Base-by-base conservation (phyloP, 2,113 vertebrate species). In the Equus quagga region DNA sequence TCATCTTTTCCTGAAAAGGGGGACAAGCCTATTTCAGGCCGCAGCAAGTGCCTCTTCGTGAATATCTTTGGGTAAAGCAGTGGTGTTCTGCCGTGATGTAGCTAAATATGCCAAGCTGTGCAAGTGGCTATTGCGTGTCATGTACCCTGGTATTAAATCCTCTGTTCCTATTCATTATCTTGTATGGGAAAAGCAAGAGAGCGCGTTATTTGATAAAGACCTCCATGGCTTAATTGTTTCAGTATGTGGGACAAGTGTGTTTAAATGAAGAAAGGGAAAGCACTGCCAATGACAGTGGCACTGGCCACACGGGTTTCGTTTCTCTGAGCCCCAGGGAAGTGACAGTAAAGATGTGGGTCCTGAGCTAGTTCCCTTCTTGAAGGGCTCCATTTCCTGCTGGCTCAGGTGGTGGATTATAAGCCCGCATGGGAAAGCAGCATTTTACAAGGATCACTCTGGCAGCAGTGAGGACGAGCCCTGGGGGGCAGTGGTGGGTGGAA, bases 1-100 rank as follows among this genome's bases (percentile, higher is more conserved):
- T 58, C 23, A 5, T 17, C 72, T 83, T 94, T 96, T 91, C 89
- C 75, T 67, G 70, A 89, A 89, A 97, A 98, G 86, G 98, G 97
- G 94, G 97, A 96, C 98, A 94, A 98, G 89, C 97, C 96, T 95
- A 97, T 98, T 95, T 96, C 41, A 67, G 58, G 96, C 96, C 15
- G 8, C 60, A 31, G 67, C 41, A 58, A 79, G 90, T 91, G 6
- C 65, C 65, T 91, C 93, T 97, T 82, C 92, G 96, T 91, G 95
- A 94, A 28, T 65, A 9, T 78, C 94, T 78, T 15, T 4, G 33
- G 73, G 91, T 31, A 51, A 17, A 73, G 60, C 17, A 4, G 19
- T 17, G 26, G 17, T 82, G 24, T 83, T 92, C 85, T 6, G 33
- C 83, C 41, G 1, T 28, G 96, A 76, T 93, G 84, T 96, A 92